Conservation (phyloP, 2,113 vertebrate genomes). For the Centropus bengalensis region DNA sequence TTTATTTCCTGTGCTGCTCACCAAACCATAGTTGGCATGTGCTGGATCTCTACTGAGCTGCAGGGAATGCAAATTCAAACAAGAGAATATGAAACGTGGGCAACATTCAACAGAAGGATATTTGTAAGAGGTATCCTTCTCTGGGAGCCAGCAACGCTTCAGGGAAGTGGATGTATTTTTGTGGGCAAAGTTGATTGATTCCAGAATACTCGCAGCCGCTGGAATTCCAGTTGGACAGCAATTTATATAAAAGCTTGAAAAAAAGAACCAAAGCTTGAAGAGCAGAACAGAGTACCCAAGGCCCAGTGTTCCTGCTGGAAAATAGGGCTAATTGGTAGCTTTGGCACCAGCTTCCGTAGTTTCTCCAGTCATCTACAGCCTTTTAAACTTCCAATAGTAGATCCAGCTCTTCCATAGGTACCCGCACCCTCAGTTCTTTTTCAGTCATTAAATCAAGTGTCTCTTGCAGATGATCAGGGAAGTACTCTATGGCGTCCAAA, state of each 20-base stretch:
- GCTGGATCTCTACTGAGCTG: background rate
- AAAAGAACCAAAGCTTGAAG: background rate
- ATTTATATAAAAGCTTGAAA: background rate
- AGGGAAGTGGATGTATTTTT: background rate
- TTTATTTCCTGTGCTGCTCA: slow-evolving; percentile 22
- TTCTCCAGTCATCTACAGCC: background rate
- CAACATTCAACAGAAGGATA: background rate
- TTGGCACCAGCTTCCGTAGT: background rate
- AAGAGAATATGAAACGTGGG: background rate
- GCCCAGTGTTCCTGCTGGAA: background rate
- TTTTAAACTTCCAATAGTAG: slow-evolving; percentile 88
- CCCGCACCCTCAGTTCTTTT: slow-evolving; percentile 88
- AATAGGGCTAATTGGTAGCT: background rate
- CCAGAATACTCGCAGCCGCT: background rate
- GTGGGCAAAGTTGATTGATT: background rate
- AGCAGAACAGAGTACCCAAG: background rate
- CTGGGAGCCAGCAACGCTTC: background rate
- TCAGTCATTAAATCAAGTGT: slow-evolving; percentile 89
- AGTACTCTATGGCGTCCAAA: slow-evolving; percentile 87
- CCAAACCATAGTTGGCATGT: background rate
- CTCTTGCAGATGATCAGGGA: slow-evolving; percentile 87
- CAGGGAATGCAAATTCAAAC: slow-evolving; percentile 32
- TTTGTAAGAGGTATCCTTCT: background rate
- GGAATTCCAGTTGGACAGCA: background rate
- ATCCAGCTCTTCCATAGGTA: slow-evolving; percentile 91